These are phyloP conservation scores for Bibio marci DNA, from an alignment of 2,888 invertebrate species.

Conservation along the genomic window DNA sequence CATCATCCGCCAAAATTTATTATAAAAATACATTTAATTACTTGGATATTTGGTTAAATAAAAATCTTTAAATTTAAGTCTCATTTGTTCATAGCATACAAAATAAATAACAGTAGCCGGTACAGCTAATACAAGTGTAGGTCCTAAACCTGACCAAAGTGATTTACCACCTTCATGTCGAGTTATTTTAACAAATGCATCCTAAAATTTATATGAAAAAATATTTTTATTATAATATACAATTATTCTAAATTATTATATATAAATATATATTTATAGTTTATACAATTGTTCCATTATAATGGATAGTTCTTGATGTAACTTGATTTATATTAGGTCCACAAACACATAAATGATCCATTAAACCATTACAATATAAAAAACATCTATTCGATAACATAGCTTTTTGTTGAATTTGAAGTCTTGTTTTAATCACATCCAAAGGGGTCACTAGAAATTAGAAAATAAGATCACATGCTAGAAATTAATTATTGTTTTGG, in stretches of 20 bases:
- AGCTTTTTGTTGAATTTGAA: constrained; percentile 86
- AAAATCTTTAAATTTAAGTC: constrained; percentile 41
- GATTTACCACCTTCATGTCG: constrained; percentile 75
- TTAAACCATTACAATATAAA: constrained; percentile 92
- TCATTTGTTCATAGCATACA: constrained; percentile 86
- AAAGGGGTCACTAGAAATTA: constrained; percentile 72
- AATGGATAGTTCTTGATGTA: constrained; percentile 39
- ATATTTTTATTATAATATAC: too few relatives aligned
- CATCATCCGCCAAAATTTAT: constrained; percentile 8
- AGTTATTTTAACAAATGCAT: constrained; percentile 88
- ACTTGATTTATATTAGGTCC: constrained; percentile 26
- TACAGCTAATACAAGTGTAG: constrained; percentile 85
- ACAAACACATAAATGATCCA: constrained; percentile 94
- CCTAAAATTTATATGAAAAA: constrained; percentile 43
- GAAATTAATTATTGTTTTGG: too few relatives aligned
- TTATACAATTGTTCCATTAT: constrained; percentile 61
- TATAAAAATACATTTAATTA: constrained; percentile 12
- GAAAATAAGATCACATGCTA: too few relatives aligned
- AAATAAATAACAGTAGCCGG: constrained; percentile 96
- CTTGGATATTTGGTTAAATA: constrained; percentile 18
- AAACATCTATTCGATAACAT: constrained; percentile 74
- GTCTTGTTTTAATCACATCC: constrained; percentile 96
- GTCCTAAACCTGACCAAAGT: constrained; percentile 94
- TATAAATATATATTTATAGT: too few relatives aligned
- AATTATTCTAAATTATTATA: too few relatives aligned